Percentiles rank a stretch among this genome's conserved stretches.
Evolutionary conservation across 2,888 invertebrate genomes (phyloP).

Genomic region (Miltochrista miniata): DNA sequence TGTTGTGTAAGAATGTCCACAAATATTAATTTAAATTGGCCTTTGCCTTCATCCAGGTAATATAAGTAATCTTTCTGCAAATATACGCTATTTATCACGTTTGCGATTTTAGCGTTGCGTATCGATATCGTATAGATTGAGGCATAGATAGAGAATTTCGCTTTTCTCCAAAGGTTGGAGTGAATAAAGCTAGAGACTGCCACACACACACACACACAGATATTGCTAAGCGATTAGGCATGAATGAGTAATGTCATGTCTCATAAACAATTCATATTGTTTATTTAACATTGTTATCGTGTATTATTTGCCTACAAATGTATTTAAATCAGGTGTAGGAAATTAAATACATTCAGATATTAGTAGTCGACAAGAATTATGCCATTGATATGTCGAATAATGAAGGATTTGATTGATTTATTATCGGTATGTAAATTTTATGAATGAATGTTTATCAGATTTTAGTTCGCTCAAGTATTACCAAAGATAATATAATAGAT

Average conservation of each 20-base stretch:
- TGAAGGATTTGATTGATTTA: conserved; percentile 1
- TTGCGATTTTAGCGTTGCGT: too few species aligned
- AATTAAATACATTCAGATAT: conserved; percentile 5
- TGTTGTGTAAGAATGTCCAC: too few species aligned
- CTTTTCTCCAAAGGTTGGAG: too few species aligned
- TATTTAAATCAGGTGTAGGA: conserved; percentile 14
- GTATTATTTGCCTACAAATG: conserved; percentile 13
- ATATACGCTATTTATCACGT: too few species aligned
- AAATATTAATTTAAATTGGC: too few species aligned
- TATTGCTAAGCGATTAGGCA: conserved; percentile 10
- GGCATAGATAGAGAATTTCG: too few species aligned
- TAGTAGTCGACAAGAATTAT: conserved; percentile 1
- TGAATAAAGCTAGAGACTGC: too few species aligned
- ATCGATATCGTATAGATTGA: too few species aligned
- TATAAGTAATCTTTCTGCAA: too few species aligned
- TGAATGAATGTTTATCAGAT: background rate
- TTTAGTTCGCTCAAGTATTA: too few species aligned
- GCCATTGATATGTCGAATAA: conserved; percentile 4
- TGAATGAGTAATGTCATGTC: conserved; percentile 15
- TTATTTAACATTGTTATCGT: conserved; percentile 7
- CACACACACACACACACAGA: background rate
- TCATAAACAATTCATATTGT: conserved; percentile 8
- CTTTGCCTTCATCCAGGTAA: too few species aligned
- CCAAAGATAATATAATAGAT: too few species aligned
- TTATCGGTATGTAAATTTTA: background rate